Evolutionary conservation across 2,888 invertebrate genomes (phyloP).

Genomic region (Trichogramma evanescens): DNA sequence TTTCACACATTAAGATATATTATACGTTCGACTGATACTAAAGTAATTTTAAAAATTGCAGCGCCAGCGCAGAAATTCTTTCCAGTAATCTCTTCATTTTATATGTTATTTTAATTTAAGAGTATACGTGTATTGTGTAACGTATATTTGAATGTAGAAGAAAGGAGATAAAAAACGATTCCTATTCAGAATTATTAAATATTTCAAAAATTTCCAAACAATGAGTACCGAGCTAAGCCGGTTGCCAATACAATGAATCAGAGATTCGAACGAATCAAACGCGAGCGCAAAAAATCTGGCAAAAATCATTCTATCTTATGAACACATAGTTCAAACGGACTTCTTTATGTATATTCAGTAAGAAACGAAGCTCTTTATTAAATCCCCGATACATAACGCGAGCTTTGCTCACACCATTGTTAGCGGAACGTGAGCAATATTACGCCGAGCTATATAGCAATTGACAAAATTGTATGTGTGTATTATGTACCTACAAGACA

Average conservation of each 20-base stretch:
- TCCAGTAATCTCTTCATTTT: too few species aligned
- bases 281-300: neutral
- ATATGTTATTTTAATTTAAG: too few species aligned
- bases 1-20: too few species aligned
- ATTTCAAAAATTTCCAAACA: neutral
- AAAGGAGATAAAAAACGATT: neutral
- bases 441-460: too few species aligned
- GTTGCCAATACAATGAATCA: neutral
- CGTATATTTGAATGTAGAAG: too few species aligned
- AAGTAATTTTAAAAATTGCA: too few species aligned
- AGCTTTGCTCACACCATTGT: constrained; percentile 8
- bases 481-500: too few species aligned
- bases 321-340: constrained; percentile 8
- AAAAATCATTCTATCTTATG: neutral
- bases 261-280: neutral
- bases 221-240: neutral
- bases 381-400: neutral
- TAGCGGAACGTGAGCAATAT: neutral
- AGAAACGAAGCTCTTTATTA: constrained; percentile 6
- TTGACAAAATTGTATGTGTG: too few species aligned
- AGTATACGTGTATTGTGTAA: too few species aligned
- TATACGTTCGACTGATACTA: too few species aligned
- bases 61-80: too few species aligned
- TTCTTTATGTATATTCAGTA: neutral
- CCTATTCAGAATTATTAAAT: constrained; percentile 5